Evolutionary conservation across 2,113 vertebrate species (phyloP), one percentile per base, ranked within the genome.

Genomic region (Petromus typicus): DNA sequence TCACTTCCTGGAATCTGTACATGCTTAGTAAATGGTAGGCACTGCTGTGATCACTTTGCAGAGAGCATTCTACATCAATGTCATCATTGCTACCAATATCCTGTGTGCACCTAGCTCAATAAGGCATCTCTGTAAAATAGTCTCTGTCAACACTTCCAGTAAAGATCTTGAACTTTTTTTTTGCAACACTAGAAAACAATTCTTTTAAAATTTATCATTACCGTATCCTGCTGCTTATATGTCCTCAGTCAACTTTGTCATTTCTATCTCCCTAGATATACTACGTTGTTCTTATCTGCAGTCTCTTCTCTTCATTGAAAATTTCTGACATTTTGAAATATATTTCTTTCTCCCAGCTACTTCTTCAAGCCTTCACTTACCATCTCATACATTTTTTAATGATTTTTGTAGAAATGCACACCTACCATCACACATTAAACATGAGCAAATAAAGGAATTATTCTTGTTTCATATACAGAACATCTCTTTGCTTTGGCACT

Each of bases 401-500:
- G 85, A 56, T 90, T 90, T 94, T 64, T 45, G 61, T 66, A 57
- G 56, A 79, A 45, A 64, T 43, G 63, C 3, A 67, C 22, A 37
- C 5, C 10, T 40, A 7, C 8, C 30, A 51, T 37, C 3, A 45
- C 18, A 32, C 7, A 59, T 43, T 6, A 27, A 34, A 71, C 4
- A 45, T 73, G 87, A 17, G 4, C 22, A 13, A 59, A 73, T 73
- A 27, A 13, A n/a, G 73, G 20, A 71, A 66, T 32, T 69, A 25
- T 45, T 12, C 0, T 56, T 6, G 75, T 22, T 2, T 9, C 5
- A 64, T 18, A 2, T 27, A 32, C 13, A 59, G 17, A 6, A 0
- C 80, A 43, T 63, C 92, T 23, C 9, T 79, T 76, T 80, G 48
- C 7, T 23, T 78, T 43, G 54, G 59, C 12, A 9, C n/a, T 18